Percentiles rank a stretch among this genome's conserved stretches.
Evolutionary conservation across 2,797 vertebrate species (phyloP).

Genomic region (Coendou prehensilis): DNA sequence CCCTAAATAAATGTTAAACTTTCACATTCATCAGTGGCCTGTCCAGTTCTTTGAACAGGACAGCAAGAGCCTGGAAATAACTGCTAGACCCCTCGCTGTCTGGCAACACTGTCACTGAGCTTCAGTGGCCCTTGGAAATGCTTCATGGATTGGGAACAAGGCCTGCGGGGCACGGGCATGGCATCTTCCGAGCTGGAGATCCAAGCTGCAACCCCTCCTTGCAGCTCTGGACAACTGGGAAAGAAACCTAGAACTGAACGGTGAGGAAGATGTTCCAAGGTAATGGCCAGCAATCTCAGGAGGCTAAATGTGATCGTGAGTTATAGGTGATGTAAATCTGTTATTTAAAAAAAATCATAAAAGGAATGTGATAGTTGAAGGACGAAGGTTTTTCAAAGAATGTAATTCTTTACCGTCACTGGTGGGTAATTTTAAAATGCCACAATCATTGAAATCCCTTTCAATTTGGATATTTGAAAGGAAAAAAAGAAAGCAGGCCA

Average conservation of each 20-base stretch:
- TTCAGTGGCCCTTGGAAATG: not conserved
- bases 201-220: not conserved
- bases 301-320: not conserved
- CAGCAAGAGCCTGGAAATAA: not conserved
- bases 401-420: not conserved
- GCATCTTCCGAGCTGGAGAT: not conserved
- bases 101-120: too few species aligned
- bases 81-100: not conserved
- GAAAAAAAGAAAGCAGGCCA: not conserved
- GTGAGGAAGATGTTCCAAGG: accelerated
- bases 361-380: not conserved
- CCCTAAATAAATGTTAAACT: not conserved
- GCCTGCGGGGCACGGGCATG: not conserved
- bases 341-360: not conserved
- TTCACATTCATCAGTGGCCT: not conserved
- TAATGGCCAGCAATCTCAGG: not conserved
- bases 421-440: not conserved
- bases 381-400: not conserved
- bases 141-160: not conserved
- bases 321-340: not conserved
- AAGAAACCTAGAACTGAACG: not conserved
- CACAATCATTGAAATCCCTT: not conserved
- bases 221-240: not conserved
- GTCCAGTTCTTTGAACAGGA: not conserved
- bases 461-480: not conserved